Evolutionary conservation across 2,113 vertebrate species (phyloP).

Genomic region (Protomyctophum bolini): DNA sequence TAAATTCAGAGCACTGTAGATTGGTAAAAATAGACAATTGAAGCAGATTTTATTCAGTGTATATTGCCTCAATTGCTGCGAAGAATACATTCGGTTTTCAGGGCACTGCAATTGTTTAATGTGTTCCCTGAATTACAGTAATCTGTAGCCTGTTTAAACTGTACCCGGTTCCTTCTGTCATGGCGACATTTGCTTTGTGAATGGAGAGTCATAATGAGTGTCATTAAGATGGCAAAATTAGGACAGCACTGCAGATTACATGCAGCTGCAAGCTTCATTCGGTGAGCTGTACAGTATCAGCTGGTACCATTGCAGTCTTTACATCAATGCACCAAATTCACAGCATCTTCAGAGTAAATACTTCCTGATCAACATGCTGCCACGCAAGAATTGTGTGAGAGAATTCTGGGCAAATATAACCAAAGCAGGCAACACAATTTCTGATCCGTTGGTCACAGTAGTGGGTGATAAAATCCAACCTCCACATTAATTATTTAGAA

Average conservation of each 20-base stretch:
- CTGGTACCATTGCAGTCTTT: conserved; percentile 24
- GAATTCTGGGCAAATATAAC: background rate
- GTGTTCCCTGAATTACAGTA: conserved; percentile 47
- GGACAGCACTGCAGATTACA: conserved; percentile 68
- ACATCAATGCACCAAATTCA: conserved; percentile 7
- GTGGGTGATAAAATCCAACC: too few species aligned
- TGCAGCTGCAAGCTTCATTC: conserved; percentile 66
- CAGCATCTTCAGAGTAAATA: conserved; percentile 5
- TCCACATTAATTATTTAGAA: too few species aligned
- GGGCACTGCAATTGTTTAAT: conserved; percentile 51
- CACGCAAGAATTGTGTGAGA: background rate
- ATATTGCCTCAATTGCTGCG: conserved; percentile 42
- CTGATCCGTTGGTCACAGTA: too few species aligned
- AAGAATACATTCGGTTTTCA: conserved; percentile 45
- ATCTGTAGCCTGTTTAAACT: conserved; percentile 57
- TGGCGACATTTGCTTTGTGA: conserved; percentile 70
- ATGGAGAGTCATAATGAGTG: conserved; percentile 73
- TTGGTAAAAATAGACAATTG: too few species aligned
- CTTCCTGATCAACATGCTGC: conserved; percentile 25
- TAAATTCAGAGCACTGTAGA: background rate
- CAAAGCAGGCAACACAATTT: background rate
- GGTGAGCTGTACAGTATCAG: conserved; percentile 44
- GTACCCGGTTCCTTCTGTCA: conserved; percentile 56
- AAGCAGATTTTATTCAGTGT: conserved; percentile 30
- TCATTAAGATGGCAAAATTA: conserved; percentile 50